Evolutionary conservation across 2,888 invertebrate genomes (phyloP), one percentile per base, ranked within the genome.

Genomic region (Spodoptera picta): DNA sequence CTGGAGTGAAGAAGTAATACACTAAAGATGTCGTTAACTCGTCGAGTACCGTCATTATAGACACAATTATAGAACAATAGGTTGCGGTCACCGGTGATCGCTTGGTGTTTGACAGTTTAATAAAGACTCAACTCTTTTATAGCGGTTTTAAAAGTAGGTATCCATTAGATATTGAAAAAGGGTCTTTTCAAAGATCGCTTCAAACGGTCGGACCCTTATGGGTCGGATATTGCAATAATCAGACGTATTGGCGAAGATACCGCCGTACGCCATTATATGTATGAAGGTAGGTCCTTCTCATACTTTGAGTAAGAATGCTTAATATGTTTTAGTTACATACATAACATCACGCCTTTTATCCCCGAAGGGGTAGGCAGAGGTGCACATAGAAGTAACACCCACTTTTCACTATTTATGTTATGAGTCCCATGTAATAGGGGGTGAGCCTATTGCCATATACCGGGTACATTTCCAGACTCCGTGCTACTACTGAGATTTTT

Each of bases 211-310:
- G 53, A 45, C 45, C 44, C 45, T 52, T 41, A 51, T 12, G n/a
- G n/a, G n/a, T n/a, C n/a, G 67, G 46, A 41, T 61, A 61, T 67
- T 67, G 61, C 36, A 61, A 61, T 61, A 41, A 50, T 63, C 58
- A 68, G 49, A 69, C 23, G 49, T 57, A 50, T 63, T 50, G 53
- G 49, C 52, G 53, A 46, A 53, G 45, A 42, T 42, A 63, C 24
- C 63, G 45, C 36, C 36, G 36, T 7, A 36, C 51, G 36, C 50
- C 23, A 36, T 45, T 45, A 51, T 55, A 14, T 56, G 69, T 23
- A 43, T 42, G 11, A 58, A 42, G 46, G 65, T 27, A 11, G 31
- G 24, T 55, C 54, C 14, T 50, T 12, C 24, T 48, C 19, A 12
- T 51, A 11, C 54, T 51, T 53, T 49, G 41, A 7, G 19, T 12